Evolutionary conservation across 2,888 invertebrate species (phyloP).

Genomic region (Zaprionus lineosus): DNA sequence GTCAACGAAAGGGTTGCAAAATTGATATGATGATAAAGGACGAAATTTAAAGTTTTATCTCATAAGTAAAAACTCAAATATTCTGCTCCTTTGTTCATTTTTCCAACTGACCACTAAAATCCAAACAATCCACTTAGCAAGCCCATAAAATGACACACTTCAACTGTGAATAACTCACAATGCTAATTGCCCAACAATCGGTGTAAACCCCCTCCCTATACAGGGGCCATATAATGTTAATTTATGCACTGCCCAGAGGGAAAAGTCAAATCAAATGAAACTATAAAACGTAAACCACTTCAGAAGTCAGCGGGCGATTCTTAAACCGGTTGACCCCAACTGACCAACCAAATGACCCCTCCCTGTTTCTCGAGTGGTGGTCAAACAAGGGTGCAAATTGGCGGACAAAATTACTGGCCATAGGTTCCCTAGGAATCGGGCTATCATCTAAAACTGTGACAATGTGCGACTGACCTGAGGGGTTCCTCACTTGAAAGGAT

Average conservation of each 20-base stretch:
- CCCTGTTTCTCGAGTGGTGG: neutral
- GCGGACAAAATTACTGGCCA: constrained; percentile 22
- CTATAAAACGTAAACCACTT: constrained; percentile 50
- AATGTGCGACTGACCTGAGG: constrained; percentile 34
- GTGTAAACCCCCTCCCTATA: constrained; percentile 19
- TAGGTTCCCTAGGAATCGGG: constrained; percentile 58
- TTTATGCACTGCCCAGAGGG: constrained; percentile 73
- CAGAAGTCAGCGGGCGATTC: constrained; percentile 56
- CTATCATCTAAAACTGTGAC: constrained; percentile 61
- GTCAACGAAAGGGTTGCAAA: neutral
- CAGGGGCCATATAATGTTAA: constrained; percentile 54
- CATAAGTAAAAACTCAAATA: no score
- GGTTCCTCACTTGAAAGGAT: constrained; percentile 18
- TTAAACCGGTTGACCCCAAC: constrained; percentile 54
- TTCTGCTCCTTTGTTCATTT: no score
- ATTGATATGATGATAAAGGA: no score
- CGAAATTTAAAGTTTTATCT: no score
- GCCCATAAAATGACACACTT: constrained; percentile 21
- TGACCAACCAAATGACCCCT: neutral
- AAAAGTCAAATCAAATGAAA: constrained; percentile 70
- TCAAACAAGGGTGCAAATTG: constrained; percentile 51
- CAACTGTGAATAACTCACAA: constrained; percentile 57
- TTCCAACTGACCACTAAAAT: no score
- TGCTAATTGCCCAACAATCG: constrained; percentile 56
- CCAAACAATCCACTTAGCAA: no score